These are phyloP conservation scores for Acrossocheilus fasciatus DNA, from an alignment of 2,797 vertebrate species.

Conservation along the genomic window DNA sequence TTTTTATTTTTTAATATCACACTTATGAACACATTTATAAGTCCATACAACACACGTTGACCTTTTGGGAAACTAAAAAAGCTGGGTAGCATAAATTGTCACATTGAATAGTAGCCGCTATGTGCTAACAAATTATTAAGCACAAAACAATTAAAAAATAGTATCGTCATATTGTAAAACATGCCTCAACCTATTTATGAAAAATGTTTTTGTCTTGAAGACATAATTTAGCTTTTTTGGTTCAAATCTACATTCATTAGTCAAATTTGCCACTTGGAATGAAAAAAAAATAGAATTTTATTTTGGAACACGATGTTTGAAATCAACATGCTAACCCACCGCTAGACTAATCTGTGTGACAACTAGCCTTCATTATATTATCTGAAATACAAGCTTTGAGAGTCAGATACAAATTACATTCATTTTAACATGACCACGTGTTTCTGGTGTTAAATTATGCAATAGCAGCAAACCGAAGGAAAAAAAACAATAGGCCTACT, in stretches of 20 bases:
- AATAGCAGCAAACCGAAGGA: neutral
- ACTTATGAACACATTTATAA: neutral
- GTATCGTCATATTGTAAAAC: neutral
- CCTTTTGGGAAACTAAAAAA: neutral
- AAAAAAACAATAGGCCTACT: neutral
- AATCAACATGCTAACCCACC: neutral
- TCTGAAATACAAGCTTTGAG: neutral
- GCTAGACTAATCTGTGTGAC: neutral
- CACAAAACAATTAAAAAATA: neutral
- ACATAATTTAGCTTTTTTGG: neutral
- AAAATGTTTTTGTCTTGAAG: neutral
- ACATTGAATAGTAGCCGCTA: neutral
- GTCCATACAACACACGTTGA: neutral
- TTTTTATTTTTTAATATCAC: neutral
- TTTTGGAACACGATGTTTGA: neutral
- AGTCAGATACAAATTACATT: neutral
- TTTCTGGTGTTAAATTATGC: neutral
- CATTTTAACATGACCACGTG: neutral
- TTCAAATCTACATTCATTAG: neutral
- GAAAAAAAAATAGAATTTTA: neutral
- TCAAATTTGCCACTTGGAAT: neutral
- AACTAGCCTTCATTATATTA: neutral
- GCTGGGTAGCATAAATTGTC: neutral
- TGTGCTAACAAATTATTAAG: neutral
- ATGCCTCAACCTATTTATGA: neutral